Percentiles rank a stretch among this genome's conserved stretches.
Evolutionary conservation across 2,797 vertebrate species (phyloP).

Genomic region (Dallia pectoralis): DNA sequence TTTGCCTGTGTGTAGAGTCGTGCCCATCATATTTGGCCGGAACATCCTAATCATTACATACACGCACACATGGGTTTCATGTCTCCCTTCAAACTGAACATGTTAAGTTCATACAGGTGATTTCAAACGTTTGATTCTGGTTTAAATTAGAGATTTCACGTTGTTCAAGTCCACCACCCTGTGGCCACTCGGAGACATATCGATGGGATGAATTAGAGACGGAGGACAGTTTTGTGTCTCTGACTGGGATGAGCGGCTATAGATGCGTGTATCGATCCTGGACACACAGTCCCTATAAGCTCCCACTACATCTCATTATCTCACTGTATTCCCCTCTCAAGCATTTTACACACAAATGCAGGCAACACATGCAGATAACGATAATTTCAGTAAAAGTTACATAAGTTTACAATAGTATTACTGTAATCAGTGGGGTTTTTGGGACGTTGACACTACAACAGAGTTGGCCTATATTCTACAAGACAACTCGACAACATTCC

Average conservation of each 20-base stretch:
- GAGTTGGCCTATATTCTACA: background rate
- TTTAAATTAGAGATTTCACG: no score
- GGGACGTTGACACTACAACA: background rate
- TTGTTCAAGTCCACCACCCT: background rate
- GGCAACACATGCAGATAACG: background rate
- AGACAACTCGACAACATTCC: background rate
- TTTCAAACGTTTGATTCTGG: no score
- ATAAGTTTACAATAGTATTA: background rate
- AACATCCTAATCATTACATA: background rate
- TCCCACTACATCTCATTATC: background rate
- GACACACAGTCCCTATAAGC: background rate
- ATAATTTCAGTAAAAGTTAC: background rate
- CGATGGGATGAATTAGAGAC: background rate
- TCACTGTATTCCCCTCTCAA: background rate
- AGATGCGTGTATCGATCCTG: background rate
- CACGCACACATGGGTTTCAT: background rate
- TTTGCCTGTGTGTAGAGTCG: no score
- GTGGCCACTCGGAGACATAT: background rate
- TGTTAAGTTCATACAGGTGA: background rate
- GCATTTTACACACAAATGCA: background rate
- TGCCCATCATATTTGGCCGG: no score
- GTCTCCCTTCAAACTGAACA: background rate
- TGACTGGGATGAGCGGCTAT: background rate
- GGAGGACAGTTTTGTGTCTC: no score
- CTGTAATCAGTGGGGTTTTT: background rate